A percentile compares a stretch with the other conserved stretches of the same genome.
phyloP scores from a whole-genome alignment of 2,888 invertebrate genomes.

The Flexamia atlantica region DNA sequence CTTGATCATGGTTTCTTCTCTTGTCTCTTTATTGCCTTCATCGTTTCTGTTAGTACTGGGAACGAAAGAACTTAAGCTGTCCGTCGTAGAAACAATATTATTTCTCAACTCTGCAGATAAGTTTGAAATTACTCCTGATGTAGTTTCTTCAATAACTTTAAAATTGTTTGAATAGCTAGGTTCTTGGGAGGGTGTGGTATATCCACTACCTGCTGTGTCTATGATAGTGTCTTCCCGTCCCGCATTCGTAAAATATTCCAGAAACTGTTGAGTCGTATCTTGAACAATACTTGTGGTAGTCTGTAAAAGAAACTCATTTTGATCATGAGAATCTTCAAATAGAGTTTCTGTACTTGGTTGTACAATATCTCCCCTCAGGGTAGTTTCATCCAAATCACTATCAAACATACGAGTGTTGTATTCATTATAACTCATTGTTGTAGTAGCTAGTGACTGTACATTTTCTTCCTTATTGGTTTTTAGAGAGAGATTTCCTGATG shows the following conservation, averaged over 20 bases:
- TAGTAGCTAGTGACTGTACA: neutral
- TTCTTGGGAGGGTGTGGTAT: neutral
- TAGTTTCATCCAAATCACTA: conserved; percentile 3
- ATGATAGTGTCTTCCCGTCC: neutral
- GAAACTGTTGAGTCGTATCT: neutral
- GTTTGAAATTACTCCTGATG: neutral
- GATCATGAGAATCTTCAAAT: neutral
- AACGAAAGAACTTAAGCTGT: no score
- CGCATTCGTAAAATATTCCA: neutral
- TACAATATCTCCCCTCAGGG: neutral
- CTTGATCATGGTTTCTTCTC: no score
- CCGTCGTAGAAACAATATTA: neutral
- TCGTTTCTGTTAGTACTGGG: no score
- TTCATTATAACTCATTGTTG: neutral
- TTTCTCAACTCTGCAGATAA: neutral
- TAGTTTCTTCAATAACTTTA: neutral
- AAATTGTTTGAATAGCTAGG: neutral
- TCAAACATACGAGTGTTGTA: neutral
- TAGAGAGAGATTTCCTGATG: neutral
- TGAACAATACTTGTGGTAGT: neutral
- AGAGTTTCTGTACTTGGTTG: neutral
- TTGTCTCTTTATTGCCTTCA: no score
- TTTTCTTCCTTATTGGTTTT: neutral
- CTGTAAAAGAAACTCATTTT: neutral
- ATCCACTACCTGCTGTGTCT: neutral